Base-by-base conservation (phyloP, 2,888 invertebrate genomes). In the Pseudococcus longispinus region DNA sequence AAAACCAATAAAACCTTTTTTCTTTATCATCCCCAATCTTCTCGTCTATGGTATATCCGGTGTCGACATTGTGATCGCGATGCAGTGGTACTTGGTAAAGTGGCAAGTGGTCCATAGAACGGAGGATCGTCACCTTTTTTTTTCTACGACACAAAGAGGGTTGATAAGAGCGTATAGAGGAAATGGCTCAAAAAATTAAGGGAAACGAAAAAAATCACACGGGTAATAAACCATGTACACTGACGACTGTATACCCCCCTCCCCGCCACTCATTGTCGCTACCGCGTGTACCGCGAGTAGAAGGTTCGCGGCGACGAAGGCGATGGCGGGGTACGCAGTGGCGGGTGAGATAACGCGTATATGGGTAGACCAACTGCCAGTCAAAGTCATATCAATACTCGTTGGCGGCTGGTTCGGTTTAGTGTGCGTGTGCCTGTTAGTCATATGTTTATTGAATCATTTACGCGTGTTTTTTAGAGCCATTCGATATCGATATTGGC, bases 301-400 rank as follows among this genome's bases (percentile, higher is more conserved):
- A 8, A 60, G 23, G 11, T n/a, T 55, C 5, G 55, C 5, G 55
- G 18, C 9, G 37, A 37, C n/a, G n/a, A 51, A n/a, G 51, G 51
- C 60, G 60, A n/a, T 51, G 51, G 51, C 15, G 13, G 44, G 1
- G 15, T 46, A 1, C n/a, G 65, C 77, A 23, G 77, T 42, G 29
- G 29, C 42, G 77, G 77, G 77, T 11, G 77, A 42, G 77, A 80
- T 80, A 80, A 80, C 77, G 77, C 77, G 74, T 74, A 32, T 74
- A 32, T 42, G 77, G 29, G 42, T 80, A 80, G 77, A 42, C 77
- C 77, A 80, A 80, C 77, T 80, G 77, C 77, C 77, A 80, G 77
- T 80, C 77, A 80, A 70, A 70, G 70, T 80, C 42, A 42, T 80
- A 80, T 80, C 77, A 80, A 80, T 80, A 42, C 77, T 80, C 42